Evolutionary conservation across 2,888 invertebrate species (phyloP).

Genomic region (Eueremaeus valkanovi): DNA sequence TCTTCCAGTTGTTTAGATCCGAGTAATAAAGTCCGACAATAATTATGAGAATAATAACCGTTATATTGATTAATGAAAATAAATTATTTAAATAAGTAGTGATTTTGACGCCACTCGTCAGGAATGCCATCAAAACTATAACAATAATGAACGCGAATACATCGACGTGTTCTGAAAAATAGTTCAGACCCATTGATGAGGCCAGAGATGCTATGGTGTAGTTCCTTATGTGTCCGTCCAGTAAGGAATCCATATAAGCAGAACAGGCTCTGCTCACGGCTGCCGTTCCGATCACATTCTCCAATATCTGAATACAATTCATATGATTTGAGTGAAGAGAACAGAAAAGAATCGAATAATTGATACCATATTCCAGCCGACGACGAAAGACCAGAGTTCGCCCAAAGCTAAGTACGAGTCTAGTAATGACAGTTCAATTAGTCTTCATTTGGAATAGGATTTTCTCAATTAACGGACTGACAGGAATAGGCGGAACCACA

Average conservation of each 20-base stretch:
- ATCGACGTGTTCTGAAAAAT: constrained; percentile 44
- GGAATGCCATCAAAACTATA: constrained; percentile 43
- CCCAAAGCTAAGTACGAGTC: constrained; percentile 55
- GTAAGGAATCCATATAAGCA: constrained; percentile 46
- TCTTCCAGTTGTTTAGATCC: constrained; percentile 73
- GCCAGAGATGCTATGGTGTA: constrained; percentile 39
- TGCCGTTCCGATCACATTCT: constrained; percentile 51
- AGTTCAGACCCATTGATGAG: constrained; percentile 36
- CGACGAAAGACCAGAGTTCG: constrained; percentile 82
- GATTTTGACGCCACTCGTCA: constrained; percentile 45
- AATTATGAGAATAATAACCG: constrained; percentile 74
- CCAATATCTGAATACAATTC: constrained; percentile 49
- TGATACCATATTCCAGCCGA: constrained; percentile 84
- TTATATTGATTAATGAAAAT: constrained; percentile 79
- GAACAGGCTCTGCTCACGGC: constrained; percentile 46
- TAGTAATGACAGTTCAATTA: background rate
- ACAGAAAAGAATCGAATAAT: too few relatives aligned
- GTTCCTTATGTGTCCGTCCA: constrained; percentile 44
- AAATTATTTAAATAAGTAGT: constrained; percentile 80
- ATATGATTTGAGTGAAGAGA: too few relatives aligned
- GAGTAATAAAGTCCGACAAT: constrained; percentile 82
- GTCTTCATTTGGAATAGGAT: background rate
- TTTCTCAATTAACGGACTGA: background rate
- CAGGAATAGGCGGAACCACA: constrained; percentile 77
- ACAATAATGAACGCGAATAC: constrained; percentile 45